Base-by-base conservation (phyloP, 2,797 vertebrate species). In the Mycteria americana region DNA sequence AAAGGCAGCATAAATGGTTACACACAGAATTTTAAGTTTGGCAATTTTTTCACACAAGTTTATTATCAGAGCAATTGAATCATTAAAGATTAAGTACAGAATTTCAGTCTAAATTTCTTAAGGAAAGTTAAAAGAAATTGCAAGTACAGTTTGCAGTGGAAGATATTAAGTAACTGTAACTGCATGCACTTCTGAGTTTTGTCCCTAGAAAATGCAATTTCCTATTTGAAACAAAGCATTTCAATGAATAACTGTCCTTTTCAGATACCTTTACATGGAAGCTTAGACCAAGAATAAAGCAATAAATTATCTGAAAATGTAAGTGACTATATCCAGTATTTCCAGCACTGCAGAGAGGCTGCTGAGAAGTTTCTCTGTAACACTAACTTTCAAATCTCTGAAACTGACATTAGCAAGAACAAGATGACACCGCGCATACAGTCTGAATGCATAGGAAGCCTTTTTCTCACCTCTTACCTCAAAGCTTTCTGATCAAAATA, bases 401-500 rank as follows among this genome's bases (percentile, higher is more conserved):
- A 57, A 85, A 74, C 11, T 27, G 23, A 73, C 33, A 86, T 19
- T 51, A 51, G 15, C 24, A 82, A 28, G 64, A 93, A 48, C 13
- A 87, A 59, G 43, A 77, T 41, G 33, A 89, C 5, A 4, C 28
- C 13, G 23, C n/a, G 22, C 1, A 3, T n/a, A 45, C 33, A 80
- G 18, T 31, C 70, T 82, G 64, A 89, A 88, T 1, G 0, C 30
- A 51, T 1, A 50, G n/a, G 22, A 83, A 75, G 14, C 28, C 15
- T 37, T 85, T 79, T 85, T 64, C 39, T 89, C 9, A 1, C 27
- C 45, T 90, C 97, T 98, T 98, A 99, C 99, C 99, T 98, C 83
- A 99, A 96, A 84, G 99, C 98, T 95, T 95, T 98, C 22, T 94
- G 50, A 78, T 99, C 99, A 94, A 99, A 99, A 97, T 98, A 99